These are phyloP conservation scores for Ptilodon capucinus DNA, from an alignment of 2,888 invertebrate species.

Conservation along the genomic window DNA sequence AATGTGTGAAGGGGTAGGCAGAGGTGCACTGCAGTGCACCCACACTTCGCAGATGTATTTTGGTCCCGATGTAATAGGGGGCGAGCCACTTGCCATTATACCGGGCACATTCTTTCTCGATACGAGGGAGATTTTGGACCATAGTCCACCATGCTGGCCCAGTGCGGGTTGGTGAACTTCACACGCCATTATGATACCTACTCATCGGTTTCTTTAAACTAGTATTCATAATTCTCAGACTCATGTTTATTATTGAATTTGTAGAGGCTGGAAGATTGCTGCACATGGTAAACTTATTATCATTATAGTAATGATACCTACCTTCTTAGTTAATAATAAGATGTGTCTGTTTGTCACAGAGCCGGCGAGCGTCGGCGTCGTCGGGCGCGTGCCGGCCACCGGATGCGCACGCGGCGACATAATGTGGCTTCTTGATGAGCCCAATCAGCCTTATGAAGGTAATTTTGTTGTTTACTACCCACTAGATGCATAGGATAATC, in stretches of 20 bases:
- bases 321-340: neutral
- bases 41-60: too few species aligned
- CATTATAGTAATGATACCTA: neutral
- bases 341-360: conserved; percentile 59
- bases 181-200: too few species aligned
- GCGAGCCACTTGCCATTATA: too few species aligned
- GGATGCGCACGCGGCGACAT: conserved; percentile 83
- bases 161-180: too few species aligned
- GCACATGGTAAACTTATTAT: neutral
- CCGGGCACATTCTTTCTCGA: too few species aligned
- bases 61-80: too few species aligned
- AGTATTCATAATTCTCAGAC: too few species aligned
- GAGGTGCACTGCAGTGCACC: too few species aligned
- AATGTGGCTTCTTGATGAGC: conserved; percentile 88
- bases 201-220: too few species aligned
- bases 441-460: conserved; percentile 85
- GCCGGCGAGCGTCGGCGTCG: conserved; percentile 61
- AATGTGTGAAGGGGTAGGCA: too few species aligned
- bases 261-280: neutral
- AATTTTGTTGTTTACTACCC: conserved; percentile 39
- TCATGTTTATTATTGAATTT: neutral
- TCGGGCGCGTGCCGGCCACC: conserved; percentile 80
- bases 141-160: too few species aligned
- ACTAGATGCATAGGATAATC: conserved; percentile 4
- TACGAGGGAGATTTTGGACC: too few species aligned